Percentiles rank a stretch among this genome's conserved stretches.
These are phyloP conservation scores for Proctacanthus coquilletti DNA, from an alignment of 1,140 invertebrate species.

Conservation along the genomic window DNA sequence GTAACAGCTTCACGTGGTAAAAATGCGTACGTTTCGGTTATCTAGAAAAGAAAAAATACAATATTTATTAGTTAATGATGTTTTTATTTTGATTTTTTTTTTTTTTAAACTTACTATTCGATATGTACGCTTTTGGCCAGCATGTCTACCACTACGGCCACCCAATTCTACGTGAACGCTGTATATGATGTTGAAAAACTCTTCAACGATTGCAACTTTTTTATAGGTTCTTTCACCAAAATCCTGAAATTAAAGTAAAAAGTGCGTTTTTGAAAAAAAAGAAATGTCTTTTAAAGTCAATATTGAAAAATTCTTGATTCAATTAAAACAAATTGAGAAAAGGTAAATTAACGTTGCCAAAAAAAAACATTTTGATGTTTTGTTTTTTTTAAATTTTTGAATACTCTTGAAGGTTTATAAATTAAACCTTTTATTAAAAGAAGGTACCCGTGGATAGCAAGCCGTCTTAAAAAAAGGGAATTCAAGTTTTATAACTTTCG, in stretches of 20 bases:
- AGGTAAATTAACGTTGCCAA: too few species aligned
- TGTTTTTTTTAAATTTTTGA: too few species aligned
- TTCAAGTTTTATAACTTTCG: too few species aligned
- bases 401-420: too few species aligned
- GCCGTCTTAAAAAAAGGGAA: too few species aligned
- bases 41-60: constrained; percentile 40
- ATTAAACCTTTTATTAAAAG: too few species aligned
- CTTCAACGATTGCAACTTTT: constrained; percentile 88
- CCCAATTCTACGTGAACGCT: constrained; percentile 84
- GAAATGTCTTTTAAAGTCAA: neutral
- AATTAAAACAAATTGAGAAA: neutral
- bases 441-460: too few species aligned
- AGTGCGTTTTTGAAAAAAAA: neutral
- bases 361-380: too few species aligned
- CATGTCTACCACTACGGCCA: constrained; percentile 79
- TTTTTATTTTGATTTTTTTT: constrained; percentile 10
- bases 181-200: constrained; percentile 95
- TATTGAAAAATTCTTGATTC: neutral
- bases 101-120: constrained; percentile 60
- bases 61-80: constrained; percentile 1
- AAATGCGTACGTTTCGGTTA: constrained; percentile 90
- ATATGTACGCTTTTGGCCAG: constrained; percentile 90
- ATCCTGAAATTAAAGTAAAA: constrained; percentile 27
- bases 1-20: constrained; percentile 89
- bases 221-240: constrained; percentile 49